Base-by-base conservation (phyloP, 1,140 invertebrate species). In the Eufriesea mexicana region DNA sequence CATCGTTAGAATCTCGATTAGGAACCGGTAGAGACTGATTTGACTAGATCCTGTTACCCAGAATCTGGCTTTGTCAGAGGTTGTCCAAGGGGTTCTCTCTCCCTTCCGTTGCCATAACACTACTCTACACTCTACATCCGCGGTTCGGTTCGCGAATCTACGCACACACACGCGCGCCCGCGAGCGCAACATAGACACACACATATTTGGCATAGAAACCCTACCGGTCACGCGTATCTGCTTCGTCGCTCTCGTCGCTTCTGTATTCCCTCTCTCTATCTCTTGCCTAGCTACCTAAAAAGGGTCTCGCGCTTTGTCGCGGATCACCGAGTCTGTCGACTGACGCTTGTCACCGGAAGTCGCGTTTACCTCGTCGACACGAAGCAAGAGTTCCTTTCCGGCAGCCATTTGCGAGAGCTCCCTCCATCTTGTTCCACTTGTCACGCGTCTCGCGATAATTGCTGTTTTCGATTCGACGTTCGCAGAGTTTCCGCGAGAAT, bases 141-240 rank as follows among this genome's bases (percentile, higher is more conserved):
- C 35, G 84, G 84, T 91, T 91, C 89, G 87, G 86, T 92, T 93
- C 87, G 85, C 86, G 86, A 91, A 79, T 85, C 88, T 90, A 92
- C 82, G 57, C 73, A 84, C 66, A 81, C 82, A 77, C 68, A 83
- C 79, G 47, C 75, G 28, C 62, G 55, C 74, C n/a, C 55, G 16
- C 54, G 20, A 47, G 45, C 45, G 51, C 54, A 72, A 74, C 55
- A 84, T 55, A 62, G 83, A 75, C 64, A 79, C 73, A 91, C 89
- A 93, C 84, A 90, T 93, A 93, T 94, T 94, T 94, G 93, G 93
- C 92, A 94, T 93, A 91, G 90, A 92, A 93, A 93, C 89, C 91
- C 84, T 91, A 91, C 89, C 90, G 87, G 89, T 91, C 90, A 88
- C 87, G 83, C 88, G 89, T 87, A 86, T 57, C 35, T 88, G 86